A percentile compares a stretch with the other conserved stretches of the same genome.
These are phyloP conservation scores for Caerostris extrusa DNA, from an alignment of 1,140 invertebrate genomes.

Conservation along the genomic window DNA sequence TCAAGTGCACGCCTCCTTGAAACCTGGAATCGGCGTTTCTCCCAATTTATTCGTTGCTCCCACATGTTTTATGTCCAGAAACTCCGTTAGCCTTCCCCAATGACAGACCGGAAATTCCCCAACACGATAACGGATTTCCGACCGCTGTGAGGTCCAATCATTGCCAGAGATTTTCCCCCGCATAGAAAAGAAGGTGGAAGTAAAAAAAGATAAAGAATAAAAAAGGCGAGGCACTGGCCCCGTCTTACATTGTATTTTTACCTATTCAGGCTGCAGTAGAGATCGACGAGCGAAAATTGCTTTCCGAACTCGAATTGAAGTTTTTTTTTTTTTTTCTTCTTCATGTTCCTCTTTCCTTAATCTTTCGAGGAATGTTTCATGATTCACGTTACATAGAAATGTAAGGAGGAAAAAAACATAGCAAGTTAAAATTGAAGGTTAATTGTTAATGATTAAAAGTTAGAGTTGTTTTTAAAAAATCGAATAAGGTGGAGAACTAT, in stretches of 20 bases:
- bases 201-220: too few relatives aligned
- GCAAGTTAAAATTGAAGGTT: too few relatives aligned
- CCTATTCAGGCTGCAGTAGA: not conserved
- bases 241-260: not conserved
- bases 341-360: not conserved
- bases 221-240: too few relatives aligned
- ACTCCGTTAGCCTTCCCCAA: not conserved
- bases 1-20: not conserved
- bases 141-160: constrained; percentile 25
- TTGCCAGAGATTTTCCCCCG: not conserved
- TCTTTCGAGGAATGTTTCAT: not conserved
- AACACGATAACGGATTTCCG: constrained; percentile 37
- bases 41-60: not conserved
- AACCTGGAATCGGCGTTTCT: not conserved
- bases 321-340: not conserved
- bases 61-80: constrained; percentile 34
- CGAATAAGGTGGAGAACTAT: too few relatives aligned
- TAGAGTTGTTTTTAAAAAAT: too few relatives aligned
- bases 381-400: too few relatives aligned
- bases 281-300: constrained; percentile 25
- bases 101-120: constrained; percentile 23
- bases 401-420: too few relatives aligned
- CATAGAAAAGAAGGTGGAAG: not conserved
- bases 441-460: too few relatives aligned
- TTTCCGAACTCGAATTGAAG: not conserved